These are phyloP conservation scores for Lagocephalus sceleratus DNA, from an alignment of 2,797 vertebrate genomes.

Conservation along the genomic window DNA sequence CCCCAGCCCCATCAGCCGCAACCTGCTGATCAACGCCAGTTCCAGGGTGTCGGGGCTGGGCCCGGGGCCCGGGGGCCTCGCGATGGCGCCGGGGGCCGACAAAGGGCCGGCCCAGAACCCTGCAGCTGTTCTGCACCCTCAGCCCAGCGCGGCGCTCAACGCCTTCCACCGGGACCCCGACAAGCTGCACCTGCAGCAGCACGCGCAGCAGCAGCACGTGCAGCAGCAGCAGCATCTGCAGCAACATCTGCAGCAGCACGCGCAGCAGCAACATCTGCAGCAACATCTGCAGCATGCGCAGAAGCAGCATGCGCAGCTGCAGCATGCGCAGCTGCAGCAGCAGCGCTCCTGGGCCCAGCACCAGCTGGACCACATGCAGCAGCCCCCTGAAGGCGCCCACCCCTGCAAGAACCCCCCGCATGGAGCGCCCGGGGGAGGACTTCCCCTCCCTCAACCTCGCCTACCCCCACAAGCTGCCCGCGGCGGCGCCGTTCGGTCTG, in stretches of 20 bases:
- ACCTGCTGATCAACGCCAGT: slow-evolving; percentile 96
- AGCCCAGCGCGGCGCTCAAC: slow-evolving; percentile 75
- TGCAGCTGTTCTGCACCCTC: slow-evolving; percentile 61
- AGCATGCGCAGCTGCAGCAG: slow-evolving; percentile 56
- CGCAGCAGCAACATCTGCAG: slow-evolving; percentile 19
- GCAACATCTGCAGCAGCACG: slow-evolving; percentile 63
- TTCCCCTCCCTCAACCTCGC: slow-evolving; percentile 81
- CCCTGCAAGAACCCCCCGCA: slow-evolving; percentile 83
- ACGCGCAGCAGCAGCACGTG: slow-evolving; percentile 57
- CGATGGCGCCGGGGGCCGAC: slow-evolving; percentile 67
- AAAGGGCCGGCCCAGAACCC: slow-evolving; percentile 48
- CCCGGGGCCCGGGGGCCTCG: slow-evolving; percentile 83
- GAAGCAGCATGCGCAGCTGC: too few species aligned
- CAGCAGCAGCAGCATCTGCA: slow-evolving; percentile 21
- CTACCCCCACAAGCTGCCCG: slow-evolving; percentile 88
- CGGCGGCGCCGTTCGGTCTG: slow-evolving; percentile 82
- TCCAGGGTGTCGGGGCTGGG: slow-evolving; percentile 82
- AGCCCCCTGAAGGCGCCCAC: slow-evolving; percentile 83
- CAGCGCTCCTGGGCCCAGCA: slow-evolving; percentile 92
- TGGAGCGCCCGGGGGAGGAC: slow-evolving; percentile 79
- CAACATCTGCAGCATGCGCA: slow-evolving; percentile 65
- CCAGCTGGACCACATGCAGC: slow-evolving; percentile 89
- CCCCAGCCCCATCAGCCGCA: slow-evolving; percentile 96
- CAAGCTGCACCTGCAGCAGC: slow-evolving; percentile 81
- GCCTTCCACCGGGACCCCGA: slow-evolving; percentile 83